phyloP scores from a whole-genome alignment of 2,113 vertebrate species.

The Lethenteron reissneri region DNA sequence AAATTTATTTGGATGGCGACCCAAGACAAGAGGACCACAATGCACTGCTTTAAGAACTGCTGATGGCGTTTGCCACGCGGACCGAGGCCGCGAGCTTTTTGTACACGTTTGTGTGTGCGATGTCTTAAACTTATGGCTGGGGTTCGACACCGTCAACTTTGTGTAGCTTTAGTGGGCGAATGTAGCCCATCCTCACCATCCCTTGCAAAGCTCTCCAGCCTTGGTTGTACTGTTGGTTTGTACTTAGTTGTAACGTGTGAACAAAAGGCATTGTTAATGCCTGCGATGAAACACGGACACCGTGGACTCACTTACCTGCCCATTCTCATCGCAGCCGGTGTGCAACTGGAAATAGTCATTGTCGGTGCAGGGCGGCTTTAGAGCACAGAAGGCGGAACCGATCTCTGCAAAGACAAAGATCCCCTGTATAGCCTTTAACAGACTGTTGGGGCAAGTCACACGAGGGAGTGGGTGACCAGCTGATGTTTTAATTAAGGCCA shows the following conservation, averaged over 20 bases:
- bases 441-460: not conserved
- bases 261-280: not conserved
- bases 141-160: not conserved
- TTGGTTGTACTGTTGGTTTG: not conserved
- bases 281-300: not conserved
- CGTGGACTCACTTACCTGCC: constrained; percentile 31
- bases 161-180: not conserved
- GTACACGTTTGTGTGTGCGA: not conserved
- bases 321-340: constrained; percentile 41
- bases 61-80: too few relatives aligned
- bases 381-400: constrained; percentile 44
- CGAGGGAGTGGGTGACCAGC: constrained; percentile 5
- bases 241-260: not conserved
- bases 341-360: constrained; percentile 83
- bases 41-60: too few relatives aligned
- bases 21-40: too few relatives aligned
- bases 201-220: not conserved
- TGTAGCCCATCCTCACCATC: not conserved
- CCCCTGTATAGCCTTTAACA: not conserved
- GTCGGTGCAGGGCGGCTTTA: constrained; percentile 42
- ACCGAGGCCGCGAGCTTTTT: too few relatives aligned
- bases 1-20: too few relatives aligned
- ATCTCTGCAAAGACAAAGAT: constrained; percentile 20
- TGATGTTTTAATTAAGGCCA: not conserved
- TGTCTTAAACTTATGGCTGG: not conserved